Conservation (phyloP, 2,797 vertebrate genomes). For the Pseudomugil gertrudae region DNA sequence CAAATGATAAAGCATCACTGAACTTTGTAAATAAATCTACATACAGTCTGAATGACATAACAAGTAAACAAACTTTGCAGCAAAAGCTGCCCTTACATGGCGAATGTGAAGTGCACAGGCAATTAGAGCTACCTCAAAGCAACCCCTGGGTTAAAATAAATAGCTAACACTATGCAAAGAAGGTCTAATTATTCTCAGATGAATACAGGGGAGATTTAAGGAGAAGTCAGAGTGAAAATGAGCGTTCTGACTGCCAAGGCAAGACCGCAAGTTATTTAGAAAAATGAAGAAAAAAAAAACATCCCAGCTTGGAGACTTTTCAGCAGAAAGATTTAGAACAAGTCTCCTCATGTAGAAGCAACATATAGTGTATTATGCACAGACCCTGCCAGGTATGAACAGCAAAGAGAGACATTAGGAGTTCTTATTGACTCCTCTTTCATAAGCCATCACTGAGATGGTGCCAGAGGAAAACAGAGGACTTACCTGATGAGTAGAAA, state of each 20-base stretch:
- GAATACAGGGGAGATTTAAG: conserved; percentile 63
- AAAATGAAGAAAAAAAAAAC: conserved; percentile 19
- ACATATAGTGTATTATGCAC: conserved; percentile 16
- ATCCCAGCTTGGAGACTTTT: conserved; percentile 22
- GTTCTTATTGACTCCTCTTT: conserved; percentile 10
- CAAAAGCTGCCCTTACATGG: conserved; percentile 32
- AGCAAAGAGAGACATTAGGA: conserved; percentile 6
- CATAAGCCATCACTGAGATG: conserved; percentile 10
- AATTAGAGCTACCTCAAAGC: conserved; percentile 32
- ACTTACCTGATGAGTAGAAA: conserved; percentile 72
- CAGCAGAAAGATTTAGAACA: conserved; percentile 38
- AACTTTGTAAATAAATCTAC: conserved; percentile 5
- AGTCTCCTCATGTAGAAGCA: conserved; percentile 41
- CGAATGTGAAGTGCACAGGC: conserved; percentile 51
- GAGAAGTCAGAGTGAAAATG: conserved; percentile 63
- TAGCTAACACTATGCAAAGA: conserved; percentile 50
- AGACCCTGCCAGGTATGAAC: conserved; percentile 8
- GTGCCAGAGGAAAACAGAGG: conserved; percentile 4
- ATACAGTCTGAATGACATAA: conserved; percentile 1
- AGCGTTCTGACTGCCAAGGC: conserved; percentile 40
- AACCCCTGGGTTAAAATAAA: conserved; percentile 51
- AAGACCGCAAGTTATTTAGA: conserved; percentile 38
- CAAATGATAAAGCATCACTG: conserved; percentile 33
- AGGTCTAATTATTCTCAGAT: conserved; percentile 64
- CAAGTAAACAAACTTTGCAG: conserved; percentile 24